phyloP scores from a whole-genome alignment of 2,797 vertebrate genomes.

The Benthosema pterotum region DNA sequence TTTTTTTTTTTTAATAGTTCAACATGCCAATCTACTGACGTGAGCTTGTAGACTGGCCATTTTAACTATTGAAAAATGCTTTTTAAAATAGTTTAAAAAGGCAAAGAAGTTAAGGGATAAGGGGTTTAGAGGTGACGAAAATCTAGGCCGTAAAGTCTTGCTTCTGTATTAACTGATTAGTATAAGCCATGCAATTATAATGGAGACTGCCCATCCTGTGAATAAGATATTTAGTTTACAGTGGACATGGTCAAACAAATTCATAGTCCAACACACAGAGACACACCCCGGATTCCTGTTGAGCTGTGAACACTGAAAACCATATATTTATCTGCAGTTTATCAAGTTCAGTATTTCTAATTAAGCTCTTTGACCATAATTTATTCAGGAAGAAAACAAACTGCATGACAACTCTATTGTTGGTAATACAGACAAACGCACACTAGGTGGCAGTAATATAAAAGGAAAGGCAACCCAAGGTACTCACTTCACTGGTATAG shows the following conservation, averaged over 20 bases:
- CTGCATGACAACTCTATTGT: neutral
- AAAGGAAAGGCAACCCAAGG: neutral
- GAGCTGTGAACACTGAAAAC: neutral
- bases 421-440: neutral
- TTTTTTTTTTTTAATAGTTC: too few species aligned
- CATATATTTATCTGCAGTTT: neutral
- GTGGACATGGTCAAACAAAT: neutral
- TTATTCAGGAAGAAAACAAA: neutral
- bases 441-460: constrained; percentile 51
- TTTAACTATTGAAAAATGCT: too few species aligned
- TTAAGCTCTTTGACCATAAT: constrained; percentile 26
- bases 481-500: neutral
- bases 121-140: too few species aligned
- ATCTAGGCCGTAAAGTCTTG: too few species aligned
- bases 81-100: too few species aligned
- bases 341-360: neutral
- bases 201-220: too few species aligned
- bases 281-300: constrained; percentile 12
- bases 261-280: neutral
- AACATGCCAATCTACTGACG: too few species aligned
- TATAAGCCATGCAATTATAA: too few species aligned
- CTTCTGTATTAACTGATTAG: neutral
- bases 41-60: too few species aligned
- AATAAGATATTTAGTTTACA: neutral
- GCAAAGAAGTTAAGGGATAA: too few species aligned